Evolutionary conservation across 2,797 vertebrate species (phyloP).

Genomic region (Apodemus agrarius): DNA sequence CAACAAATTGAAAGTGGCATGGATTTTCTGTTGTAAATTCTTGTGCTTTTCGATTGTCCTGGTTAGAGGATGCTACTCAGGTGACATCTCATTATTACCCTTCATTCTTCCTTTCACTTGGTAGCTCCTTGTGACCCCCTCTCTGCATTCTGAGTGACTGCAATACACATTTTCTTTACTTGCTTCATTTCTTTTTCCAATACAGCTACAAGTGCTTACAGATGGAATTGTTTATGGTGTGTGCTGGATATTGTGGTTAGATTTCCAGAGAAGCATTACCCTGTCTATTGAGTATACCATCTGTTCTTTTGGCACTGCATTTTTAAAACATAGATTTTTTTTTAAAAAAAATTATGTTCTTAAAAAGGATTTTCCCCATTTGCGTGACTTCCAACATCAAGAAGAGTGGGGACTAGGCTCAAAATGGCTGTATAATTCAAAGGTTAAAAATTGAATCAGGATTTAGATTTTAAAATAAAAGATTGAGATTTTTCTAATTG

Average conservation of each 20-base stretch:
- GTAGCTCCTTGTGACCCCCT: constrained; percentile 10
- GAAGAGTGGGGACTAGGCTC: background rate
- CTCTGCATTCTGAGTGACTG: constrained; percentile 4
- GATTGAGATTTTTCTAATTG: constrained; percentile 55
- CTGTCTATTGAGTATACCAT: constrained; percentile 1
- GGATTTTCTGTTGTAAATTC: constrained; percentile 68
- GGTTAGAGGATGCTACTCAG: constrained; percentile 26
- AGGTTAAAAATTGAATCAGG: background rate
- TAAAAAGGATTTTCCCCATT: background rate
- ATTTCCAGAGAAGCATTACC: constrained; percentile 13
- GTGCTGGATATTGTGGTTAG: constrained; percentile 18
- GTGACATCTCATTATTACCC: constrained; percentile 41
- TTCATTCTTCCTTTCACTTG: constrained; percentile 19
- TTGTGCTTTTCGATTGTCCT: constrained; percentile 41
- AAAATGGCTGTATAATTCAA: constrained; percentile 57
- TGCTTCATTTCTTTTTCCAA: constrained; percentile 33
- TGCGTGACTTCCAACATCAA: constrained; percentile 28
- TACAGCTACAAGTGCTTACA: background rate
- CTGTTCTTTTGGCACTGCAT: constrained; percentile 55
- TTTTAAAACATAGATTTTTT: background rate
- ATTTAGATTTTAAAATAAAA: constrained; percentile 53
- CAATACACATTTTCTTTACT: background rate
- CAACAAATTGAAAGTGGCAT: constrained; percentile 73
- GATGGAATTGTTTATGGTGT: constrained; percentile 26
- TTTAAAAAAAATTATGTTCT: background rate